Conservation (phyloP, 2,888 invertebrate species). For the Abrostola triplasia region DNA sequence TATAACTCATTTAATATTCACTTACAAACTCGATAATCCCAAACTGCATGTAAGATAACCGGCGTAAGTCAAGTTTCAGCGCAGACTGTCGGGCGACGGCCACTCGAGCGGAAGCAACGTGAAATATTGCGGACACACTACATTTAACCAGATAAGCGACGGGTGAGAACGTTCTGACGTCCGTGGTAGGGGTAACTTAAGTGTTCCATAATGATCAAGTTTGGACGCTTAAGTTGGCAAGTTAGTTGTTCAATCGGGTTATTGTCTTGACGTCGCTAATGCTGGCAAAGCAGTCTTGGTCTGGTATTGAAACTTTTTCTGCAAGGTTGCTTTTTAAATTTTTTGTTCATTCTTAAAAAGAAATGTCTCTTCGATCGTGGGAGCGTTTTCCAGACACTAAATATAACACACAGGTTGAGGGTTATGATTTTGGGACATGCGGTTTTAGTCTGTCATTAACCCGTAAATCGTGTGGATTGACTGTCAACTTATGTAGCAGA, state of each 20-base stretch:
- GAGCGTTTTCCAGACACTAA: no score
- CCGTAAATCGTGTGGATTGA: no score
- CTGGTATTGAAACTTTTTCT: no score
- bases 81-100: constrained; percentile 61
- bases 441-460: no score
- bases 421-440: no score
- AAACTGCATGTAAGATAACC: constrained; percentile 15
- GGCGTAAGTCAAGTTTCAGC: constrained; percentile 51
- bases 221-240: constrained; percentile 3
- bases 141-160: constrained; percentile 62
- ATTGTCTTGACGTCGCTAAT: background rate
- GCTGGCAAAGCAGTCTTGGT: background rate
- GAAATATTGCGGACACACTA: constrained; percentile 64
- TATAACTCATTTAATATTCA: constrained; percentile 36
- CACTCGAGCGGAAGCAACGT: constrained; percentile 58
- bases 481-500: no score
- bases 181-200: constrained; percentile 49
- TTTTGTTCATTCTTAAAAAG: no score
- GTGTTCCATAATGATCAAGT: constrained; percentile 6
- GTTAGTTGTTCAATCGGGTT: background rate
- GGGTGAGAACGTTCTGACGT: constrained; percentile 56
- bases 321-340: no score
- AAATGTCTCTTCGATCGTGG: no score
- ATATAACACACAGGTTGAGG: no score
- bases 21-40: constrained; percentile 38